Evolutionary conservation across 2,888 invertebrate species (phyloP).

Genomic region (Aricia artaxerxes): DNA sequence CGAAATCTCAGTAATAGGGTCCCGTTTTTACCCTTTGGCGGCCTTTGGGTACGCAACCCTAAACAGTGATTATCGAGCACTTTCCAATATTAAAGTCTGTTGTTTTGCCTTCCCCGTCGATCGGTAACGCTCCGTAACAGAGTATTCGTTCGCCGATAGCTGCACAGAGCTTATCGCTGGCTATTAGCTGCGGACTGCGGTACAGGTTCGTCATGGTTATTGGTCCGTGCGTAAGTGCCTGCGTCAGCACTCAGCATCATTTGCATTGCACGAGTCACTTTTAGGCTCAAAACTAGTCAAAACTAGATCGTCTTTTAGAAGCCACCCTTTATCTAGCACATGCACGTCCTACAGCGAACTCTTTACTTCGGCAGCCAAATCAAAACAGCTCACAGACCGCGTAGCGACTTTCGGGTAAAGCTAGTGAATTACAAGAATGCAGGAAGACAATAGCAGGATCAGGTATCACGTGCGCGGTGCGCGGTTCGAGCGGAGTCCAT

Average conservation of each 20-base stretch:
- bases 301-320: background rate
- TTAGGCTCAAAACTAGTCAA: background rate
- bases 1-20: too few relatives aligned
- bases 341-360: background rate
- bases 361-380: background rate
- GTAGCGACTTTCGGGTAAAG: background rate
- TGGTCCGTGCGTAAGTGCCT: background rate
- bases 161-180: background rate
- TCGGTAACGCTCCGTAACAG: background rate
- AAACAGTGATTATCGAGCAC: conserved; percentile 2
- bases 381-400: background rate
- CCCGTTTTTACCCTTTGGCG: too few relatives aligned
- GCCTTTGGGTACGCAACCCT: too few relatives aligned
- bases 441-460: background rate
- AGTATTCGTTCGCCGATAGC: background rate
- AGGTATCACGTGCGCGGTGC: background rate
- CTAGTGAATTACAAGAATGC: background rate
- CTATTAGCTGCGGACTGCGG: background rate
- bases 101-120: background rate
- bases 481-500: background rate
- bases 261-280: background rate
- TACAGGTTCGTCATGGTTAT: background rate
- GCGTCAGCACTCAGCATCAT: background rate
- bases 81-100: conserved; percentile 6
- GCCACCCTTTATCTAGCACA: too few relatives aligned